Evolutionary conservation across 2,797 vertebrate genomes (phyloP), one percentile per base, ranked within the genome.

Genomic region (Phalanger gymnotis): DNA sequence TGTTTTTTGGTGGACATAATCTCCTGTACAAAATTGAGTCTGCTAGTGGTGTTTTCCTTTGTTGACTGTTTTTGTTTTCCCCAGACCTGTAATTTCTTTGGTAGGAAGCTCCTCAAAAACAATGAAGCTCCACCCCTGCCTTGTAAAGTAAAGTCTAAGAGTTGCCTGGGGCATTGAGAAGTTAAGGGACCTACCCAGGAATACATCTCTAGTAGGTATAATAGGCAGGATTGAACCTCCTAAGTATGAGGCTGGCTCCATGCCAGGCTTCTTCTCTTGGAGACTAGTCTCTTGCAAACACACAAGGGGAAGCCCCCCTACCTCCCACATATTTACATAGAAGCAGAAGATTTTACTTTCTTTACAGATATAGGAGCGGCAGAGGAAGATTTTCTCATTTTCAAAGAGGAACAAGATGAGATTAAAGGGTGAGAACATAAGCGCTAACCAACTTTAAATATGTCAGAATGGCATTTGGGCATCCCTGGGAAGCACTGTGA

Each of bases 1-100:
- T 95, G 94, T 56, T 58, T 95, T 96, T 94, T 61, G 92, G 54
- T 66, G 90, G 53, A 3, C 73, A 31, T 53, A 87, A 92, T 93
- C 94, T 93, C 94, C 31, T 52, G 40, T 95, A 52, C 25, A 91
- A 54, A 93, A 96, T 28, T 92, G 66, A 81, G 19, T 22, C 40
- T 87, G 53, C 16, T 90, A 0, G 92, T 87, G 40, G 10, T 27
- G 2, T 87, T 94, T 28, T 27, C 54, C n/a, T 22, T 5, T 61
- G 14, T 54, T 93, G 4, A 11, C 53, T 93, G 81, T 47, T 87
- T 51, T 47, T 87, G 25, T 27, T 51, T 87, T 40, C 9, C 4
- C 25, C 73, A 47, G 40, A 4, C 7, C 40, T 81, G 1, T 87
- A 27, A 51, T 87, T 87, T 51, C 40, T 40, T 51, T 87, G 22